Percentiles rank a stretch among this genome's conserved stretches.
These are phyloP conservation scores for Salmo trutta DNA, from an alignment of 2,797 vertebrate genomes.

Conservation along the genomic window DNA sequence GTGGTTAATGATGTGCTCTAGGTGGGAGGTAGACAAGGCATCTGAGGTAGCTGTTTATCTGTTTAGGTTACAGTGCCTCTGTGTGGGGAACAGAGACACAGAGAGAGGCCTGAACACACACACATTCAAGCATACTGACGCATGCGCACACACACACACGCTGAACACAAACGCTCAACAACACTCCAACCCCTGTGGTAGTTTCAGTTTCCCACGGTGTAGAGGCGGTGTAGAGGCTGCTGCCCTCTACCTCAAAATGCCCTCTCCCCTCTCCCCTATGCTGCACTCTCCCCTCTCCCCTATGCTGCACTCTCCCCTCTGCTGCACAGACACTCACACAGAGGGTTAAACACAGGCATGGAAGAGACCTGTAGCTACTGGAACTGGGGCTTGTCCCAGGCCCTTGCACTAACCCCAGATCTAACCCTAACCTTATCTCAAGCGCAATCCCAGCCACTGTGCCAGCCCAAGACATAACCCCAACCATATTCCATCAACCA, in stretches of 20 bases:
- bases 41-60: slow-evolving; percentile 75
- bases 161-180: slow-evolving; percentile 20
- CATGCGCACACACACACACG: slow-evolving; percentile 17
- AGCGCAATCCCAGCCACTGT: neutral
- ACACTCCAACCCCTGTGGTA: slow-evolving; percentile 23
- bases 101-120: slow-evolving; percentile 44
- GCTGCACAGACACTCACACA: slow-evolving; percentile 1
- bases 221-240: too few relatives aligned
- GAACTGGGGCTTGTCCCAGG: too few relatives aligned
- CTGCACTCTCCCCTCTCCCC: too few relatives aligned
- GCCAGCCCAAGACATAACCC: neutral
- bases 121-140: neutral
- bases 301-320: too few relatives aligned
- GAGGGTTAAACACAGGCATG: too few relatives aligned
- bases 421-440: slow-evolving; percentile 5
- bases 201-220: too few relatives aligned
- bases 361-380: neutral
- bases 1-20: slow-evolving; percentile 68
- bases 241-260: too few relatives aligned
- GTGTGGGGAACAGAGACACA: slow-evolving; percentile 54
- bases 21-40: slow-evolving; percentile 49
- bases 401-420: neutral
- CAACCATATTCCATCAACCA: neutral
- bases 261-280: too few relatives aligned
- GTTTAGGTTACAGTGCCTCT: slow-evolving; percentile 61